These are phyloP conservation scores for Tachysurus vachellii DNA, from an alignment of 2,113 vertebrate species.

Conservation along the genomic window DNA sequence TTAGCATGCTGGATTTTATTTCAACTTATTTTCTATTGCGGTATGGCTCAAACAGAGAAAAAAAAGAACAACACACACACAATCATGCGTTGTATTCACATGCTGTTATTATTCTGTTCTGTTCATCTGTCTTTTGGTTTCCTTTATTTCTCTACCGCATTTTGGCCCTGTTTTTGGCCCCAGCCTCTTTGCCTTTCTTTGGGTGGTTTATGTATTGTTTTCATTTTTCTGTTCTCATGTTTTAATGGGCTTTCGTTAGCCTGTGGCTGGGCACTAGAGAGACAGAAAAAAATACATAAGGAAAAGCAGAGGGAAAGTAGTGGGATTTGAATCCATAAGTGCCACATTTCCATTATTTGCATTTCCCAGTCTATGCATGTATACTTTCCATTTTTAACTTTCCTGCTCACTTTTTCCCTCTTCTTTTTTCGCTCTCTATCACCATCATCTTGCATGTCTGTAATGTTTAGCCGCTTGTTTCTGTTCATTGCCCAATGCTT, in stretches of 20 bases:
- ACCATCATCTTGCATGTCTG: slow-evolving; percentile 27
- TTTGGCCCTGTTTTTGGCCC: slow-evolving; percentile 12
- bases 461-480: slow-evolving; percentile 14
- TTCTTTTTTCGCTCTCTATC: neutral
- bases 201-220: slow-evolving; percentile 35
- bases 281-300: slow-evolving; percentile 8
- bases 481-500: neutral
- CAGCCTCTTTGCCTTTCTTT: neutral
- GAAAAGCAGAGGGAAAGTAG: slow-evolving; percentile 17
- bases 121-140: slow-evolving; percentile 34
- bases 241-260: slow-evolving; percentile 68
- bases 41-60: slow-evolving; percentile 22
- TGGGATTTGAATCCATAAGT: slow-evolving; percentile 73
- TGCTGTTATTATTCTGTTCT: slow-evolving; percentile 25
- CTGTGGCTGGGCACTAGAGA: slow-evolving; percentile 49
- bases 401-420: slow-evolving; percentile 15
- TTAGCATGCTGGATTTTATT: slow-evolving; percentile 30
- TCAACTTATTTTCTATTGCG: slow-evolving; percentile 39
- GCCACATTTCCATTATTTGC: slow-evolving; percentile 68
- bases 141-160: slow-evolving; percentile 29
- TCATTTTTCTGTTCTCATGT: slow-evolving; percentile 66
- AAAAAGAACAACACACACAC: neutral
- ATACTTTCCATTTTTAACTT: slow-evolving; percentile 66
- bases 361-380: slow-evolving; percentile 60
- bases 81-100: slow-evolving; percentile 11